Evolutionary conservation across 1,140 invertebrate species (phyloP).

Genomic region (Zaprionus gabonicus): DNA sequence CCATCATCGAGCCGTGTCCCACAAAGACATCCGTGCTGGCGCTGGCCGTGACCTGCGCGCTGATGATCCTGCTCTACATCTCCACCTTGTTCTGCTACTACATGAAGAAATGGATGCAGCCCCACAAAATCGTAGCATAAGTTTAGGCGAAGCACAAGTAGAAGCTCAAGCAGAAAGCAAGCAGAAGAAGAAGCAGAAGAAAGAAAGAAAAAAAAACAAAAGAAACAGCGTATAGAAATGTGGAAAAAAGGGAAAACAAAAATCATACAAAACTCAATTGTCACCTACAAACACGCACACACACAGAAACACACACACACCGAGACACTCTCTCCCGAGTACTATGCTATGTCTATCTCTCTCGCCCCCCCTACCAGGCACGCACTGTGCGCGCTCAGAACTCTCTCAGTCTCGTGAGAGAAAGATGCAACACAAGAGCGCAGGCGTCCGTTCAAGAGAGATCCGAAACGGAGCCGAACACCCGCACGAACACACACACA

Average conservation of each 20-base stretch:
- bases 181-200: conserved; percentile 18
- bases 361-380: conserved; percentile 6
- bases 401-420: background rate
- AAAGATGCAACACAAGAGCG: background rate
- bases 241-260: conserved; percentile 66
- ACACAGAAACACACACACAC: conserved; percentile 35
- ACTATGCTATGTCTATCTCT: conserved; percentile 53
- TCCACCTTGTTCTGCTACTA: conserved; percentile 95
- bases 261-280: conserved; percentile 73
- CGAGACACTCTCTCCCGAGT: conserved; percentile 17
- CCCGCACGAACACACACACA: background rate
- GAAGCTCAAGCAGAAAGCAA: conserved; percentile 22
- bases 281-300: conserved; percentile 47
- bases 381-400: background rate
- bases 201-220: conserved; percentile 2
- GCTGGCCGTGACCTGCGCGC: conserved; percentile 94
- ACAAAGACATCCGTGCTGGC: conserved; percentile 95
- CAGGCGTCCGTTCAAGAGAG: background rate
- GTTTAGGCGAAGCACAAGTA: conserved; percentile 40
- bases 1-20: conserved; percentile 94
- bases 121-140: conserved; percentile 91
- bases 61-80: conserved; percentile 95
- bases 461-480: conserved; percentile 1
- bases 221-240: conserved; percentile 31
- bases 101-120: conserved; percentile 95